Base-by-base conservation (phyloP, 2,888 invertebrate genomes). In the Belgica antarctica region DNA sequence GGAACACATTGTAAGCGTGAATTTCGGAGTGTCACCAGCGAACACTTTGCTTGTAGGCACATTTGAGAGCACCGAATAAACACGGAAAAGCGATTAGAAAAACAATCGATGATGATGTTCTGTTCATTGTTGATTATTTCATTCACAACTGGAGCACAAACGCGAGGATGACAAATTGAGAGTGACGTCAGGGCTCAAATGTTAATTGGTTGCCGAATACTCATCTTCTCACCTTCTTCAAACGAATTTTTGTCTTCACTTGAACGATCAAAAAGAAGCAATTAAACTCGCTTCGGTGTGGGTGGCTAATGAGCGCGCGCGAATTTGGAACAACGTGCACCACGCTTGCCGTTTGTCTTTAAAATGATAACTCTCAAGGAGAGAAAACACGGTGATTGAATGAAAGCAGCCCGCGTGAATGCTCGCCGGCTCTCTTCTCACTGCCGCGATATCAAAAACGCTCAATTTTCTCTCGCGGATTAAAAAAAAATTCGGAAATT, bases 301-400 rank as follows among this genome's bases (percentile, higher is more conserved):
- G 52, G 52, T 17, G 52, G 52, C 17, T 41, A 17, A 52, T 52
- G 52, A 46, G 46, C 7, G 52, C 52, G 22, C 52, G 22, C 52
- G 22, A 52, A 12, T 52, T 52, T 52, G 22, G 22, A 52, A 52
- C 34, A 31, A 31, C 52, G 52, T 52, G 52, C 22, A 19, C n/a
- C 22, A 19, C 22, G 22, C 19, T 22, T 22, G 22, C 52, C 3
- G 52, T 52, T n/a, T n/a, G 19, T 12, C 12, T 52, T 52, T 7
- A 22, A 52, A 52, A 52, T 52, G 52, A 52, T 52, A 52, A 52
- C 4, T 52, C 12, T 5, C 41, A 41, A 41, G n/a, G 41, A n/a
- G 41, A 41, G 34, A 12, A 31, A 31, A 5, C 5, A 31, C 34
- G 34, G 12, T 12, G 52, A 52, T 17, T 52, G 52, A 52, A 10